These are phyloP conservation scores for Macrocentrus cingulum DNA, from an alignment of 1,140 invertebrate species.

Conservation along the genomic window DNA sequence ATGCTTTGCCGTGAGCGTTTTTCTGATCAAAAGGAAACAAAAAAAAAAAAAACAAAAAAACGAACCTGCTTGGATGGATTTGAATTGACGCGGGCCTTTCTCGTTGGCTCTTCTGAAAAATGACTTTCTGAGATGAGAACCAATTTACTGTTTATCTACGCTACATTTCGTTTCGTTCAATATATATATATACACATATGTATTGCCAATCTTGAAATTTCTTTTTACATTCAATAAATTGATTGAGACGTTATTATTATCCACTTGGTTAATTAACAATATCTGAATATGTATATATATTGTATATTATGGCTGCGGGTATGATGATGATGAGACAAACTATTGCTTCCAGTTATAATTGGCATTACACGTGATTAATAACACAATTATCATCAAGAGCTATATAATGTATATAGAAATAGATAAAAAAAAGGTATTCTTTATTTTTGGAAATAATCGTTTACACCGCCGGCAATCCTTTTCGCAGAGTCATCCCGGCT, in stretches of 20 bases:
- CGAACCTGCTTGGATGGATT: slow-evolving; percentile 22
- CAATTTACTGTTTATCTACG: slow-evolving; percentile 29
- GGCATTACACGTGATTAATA: too few relatives aligned
- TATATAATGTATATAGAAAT: too few relatives aligned
- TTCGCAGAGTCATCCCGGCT: slow-evolving; percentile 32
- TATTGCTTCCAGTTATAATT: too few relatives aligned
- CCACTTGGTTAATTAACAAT: too few relatives aligned
- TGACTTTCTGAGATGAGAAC: slow-evolving; percentile 27
- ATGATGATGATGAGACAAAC: too few relatives aligned
- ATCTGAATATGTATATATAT: neutral
- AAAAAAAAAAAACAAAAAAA: slow-evolving; percentile 25
- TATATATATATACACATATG: neutral
- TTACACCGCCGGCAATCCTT: slow-evolving; percentile 17
- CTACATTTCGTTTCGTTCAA: neutral
- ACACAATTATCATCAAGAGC: too few relatives aligned
- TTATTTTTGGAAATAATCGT: slow-evolving; percentile 24
- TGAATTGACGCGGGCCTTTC: slow-evolving; percentile 23
- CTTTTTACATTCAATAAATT: slow-evolving; percentile 19
- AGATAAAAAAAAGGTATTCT: slow-evolving; percentile 20
- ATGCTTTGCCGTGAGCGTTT: neutral
- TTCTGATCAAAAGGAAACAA: slow-evolving; percentile 26
- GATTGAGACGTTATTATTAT: slow-evolving; percentile 1
- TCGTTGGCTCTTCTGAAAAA: slow-evolving; percentile 25
- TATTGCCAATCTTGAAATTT: slow-evolving; percentile 7
- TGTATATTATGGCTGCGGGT: too few relatives aligned